Evolutionary conservation across 2,888 invertebrate genomes (phyloP).

Genomic region (Perizoma affinitatum): DNA sequence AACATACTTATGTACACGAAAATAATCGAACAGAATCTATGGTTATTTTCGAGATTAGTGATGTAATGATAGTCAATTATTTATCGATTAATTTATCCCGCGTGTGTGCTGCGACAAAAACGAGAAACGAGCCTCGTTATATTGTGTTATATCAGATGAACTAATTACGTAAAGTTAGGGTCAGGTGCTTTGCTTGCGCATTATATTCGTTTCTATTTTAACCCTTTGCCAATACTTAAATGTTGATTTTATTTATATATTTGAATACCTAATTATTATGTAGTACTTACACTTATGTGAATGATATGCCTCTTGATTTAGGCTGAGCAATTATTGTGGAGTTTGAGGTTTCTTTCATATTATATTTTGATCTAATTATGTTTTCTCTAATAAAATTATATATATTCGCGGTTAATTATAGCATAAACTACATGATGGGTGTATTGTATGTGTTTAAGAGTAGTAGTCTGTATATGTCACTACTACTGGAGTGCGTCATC

Average conservation of each 20-base stretch:
- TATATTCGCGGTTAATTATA: constrained; percentile 24
- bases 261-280: too few relatives aligned
- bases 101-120: background rate
- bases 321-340: constrained; percentile 3
- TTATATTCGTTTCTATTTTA: background rate
- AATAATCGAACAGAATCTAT: constrained; percentile 11
- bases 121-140: too few relatives aligned
- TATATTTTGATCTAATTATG: background rate
- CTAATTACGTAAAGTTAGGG: background rate
- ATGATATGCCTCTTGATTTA: background rate
- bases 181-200: constrained; percentile 26
- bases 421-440: constrained; percentile 31
- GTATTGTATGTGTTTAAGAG: background rate
- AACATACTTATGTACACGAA: constrained; percentile 20
- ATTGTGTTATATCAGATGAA: background rate
- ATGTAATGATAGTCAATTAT: constrained; percentile 31
- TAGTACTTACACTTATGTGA: background rate
- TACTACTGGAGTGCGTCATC: background rate
- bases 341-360: constrained; percentile 12
- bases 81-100: constrained; percentile 14
- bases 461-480: background rate
- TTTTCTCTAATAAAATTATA: constrained; percentile 13
- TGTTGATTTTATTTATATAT: too few relatives aligned
- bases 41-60: constrained; percentile 23
- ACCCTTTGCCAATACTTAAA: too few relatives aligned